phyloP scores from a whole-genome alignment of 2,113 vertebrate genomes.

The Channa maculata region DNA sequence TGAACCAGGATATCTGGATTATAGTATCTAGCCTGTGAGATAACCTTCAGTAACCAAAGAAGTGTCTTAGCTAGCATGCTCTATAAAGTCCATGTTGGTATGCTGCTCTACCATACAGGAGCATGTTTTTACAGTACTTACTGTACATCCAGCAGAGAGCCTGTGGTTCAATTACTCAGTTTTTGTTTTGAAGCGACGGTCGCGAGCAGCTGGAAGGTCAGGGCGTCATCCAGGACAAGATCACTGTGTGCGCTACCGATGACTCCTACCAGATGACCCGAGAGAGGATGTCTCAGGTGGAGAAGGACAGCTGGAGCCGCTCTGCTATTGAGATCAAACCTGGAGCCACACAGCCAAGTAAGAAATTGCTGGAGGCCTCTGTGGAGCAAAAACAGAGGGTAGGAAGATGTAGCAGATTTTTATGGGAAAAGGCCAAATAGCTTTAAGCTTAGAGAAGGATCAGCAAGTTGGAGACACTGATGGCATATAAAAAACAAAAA shows the following conservation, averaged over 20 bases:
- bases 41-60: conserved; percentile 59
- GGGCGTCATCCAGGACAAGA: conserved; percentile 89
- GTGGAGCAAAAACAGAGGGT: conserved; percentile 5
- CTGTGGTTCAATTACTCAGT: background rate
- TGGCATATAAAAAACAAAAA: conserved; percentile 34
- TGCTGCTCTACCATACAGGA: conserved; percentile 14
- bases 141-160: conserved; percentile 24
- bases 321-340: conserved; percentile 84
- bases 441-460: conserved; percentile 9
- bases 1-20: conserved; percentile 45
- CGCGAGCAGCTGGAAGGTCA: conserved; percentile 84
- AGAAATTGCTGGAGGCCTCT: conserved; percentile 33
- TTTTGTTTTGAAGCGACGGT: conserved; percentile 67
- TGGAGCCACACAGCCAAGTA: conserved; percentile 78
- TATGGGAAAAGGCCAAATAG: conserved; percentile 15
- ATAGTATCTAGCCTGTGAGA: conserved; percentile 59
- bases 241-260: conserved; percentile 88
- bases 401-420: conserved; percentile 5
- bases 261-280: conserved; percentile 85
- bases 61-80: conserved; percentile 37
- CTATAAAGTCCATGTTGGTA: conserved; percentile 49
- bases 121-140: conserved; percentile 16
- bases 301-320: conserved; percentile 85
- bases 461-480: conserved; percentile 23
- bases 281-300: conserved; percentile 82